Evolutionary conservation across 2,888 invertebrate genomes (phyloP).

Genomic region (Amphipyra tragopoginis): DNA sequence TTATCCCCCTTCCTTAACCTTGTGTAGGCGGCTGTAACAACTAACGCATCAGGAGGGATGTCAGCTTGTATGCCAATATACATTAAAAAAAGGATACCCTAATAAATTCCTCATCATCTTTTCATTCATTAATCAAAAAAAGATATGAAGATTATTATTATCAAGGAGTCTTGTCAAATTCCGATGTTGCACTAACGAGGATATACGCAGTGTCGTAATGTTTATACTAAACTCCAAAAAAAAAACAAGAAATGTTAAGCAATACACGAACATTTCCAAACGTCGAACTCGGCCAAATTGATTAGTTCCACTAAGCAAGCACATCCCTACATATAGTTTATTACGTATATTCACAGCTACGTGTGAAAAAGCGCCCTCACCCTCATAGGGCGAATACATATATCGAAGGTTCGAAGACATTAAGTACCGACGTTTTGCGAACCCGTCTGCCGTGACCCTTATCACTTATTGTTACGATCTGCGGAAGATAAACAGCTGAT

Average conservation of each 20-base stretch:
- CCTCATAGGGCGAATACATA: slow-evolving; percentile 32
- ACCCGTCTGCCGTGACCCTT: slow-evolving; percentile 48
- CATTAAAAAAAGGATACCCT: too few relatives aligned
- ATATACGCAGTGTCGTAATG: too few relatives aligned
- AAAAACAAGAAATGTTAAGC: background rate
- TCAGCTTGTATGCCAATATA: too few relatives aligned
- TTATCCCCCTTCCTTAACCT: too few relatives aligned
- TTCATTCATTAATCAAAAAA: too few relatives aligned
- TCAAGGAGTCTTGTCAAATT: too few relatives aligned
- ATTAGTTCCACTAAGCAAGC: background rate
- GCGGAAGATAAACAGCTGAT: slow-evolving; percentile 49
- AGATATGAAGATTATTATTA: too few relatives aligned
- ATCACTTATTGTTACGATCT: slow-evolving; percentile 56
- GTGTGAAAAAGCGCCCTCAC: slow-evolving; percentile 27
- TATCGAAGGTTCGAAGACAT: slow-evolving; percentile 37
- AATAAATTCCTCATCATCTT: too few relatives aligned
- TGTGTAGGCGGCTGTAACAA: too few relatives aligned
- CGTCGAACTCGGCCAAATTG: background rate
- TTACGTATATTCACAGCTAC: background rate
- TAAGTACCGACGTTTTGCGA: slow-evolving; percentile 47
- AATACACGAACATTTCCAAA: background rate
- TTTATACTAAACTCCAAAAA: background rate
- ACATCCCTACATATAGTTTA: background rate
- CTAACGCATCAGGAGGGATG: too few relatives aligned
- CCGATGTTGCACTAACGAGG: too few relatives aligned